A percentile compares a stretch with the other conserved stretches of the same genome.
These are phyloP conservation scores for Zaprionus bogoriensis DNA, from an alignment of 2,888 invertebrate species.

Conservation along the genomic window DNA sequence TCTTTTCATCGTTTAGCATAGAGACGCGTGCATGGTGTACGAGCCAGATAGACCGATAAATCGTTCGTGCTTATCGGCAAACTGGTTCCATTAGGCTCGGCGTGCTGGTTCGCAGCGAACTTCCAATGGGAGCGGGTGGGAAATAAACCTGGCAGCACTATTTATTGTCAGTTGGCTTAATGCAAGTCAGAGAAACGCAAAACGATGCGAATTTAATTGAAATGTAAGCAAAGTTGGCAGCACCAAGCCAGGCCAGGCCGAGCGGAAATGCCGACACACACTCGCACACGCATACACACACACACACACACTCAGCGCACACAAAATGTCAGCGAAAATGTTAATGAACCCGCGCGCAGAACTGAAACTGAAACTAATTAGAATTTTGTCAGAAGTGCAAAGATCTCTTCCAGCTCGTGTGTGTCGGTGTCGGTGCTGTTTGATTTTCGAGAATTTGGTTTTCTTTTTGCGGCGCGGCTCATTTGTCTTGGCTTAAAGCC, in stretches of 20 bases:
- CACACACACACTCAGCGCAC: background rate
- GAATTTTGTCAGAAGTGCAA: slow-evolving; percentile 58
- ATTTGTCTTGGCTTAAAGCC: slow-evolving; percentile 53
- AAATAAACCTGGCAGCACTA: slow-evolving; percentile 25
- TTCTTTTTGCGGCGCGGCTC: slow-evolving; percentile 32
- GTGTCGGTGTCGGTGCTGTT: slow-evolving; percentile 38
- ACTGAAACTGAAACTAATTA: too few relatives aligned
- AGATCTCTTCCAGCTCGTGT: slow-evolving; percentile 22
- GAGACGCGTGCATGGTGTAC: slow-evolving; percentile 1
- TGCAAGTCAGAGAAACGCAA: slow-evolving; percentile 32
- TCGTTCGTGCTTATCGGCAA: slow-evolving; percentile 66
- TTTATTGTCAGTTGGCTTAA: slow-evolving; percentile 65
- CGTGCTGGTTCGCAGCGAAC: slow-evolving; percentile 6
- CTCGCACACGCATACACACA: background rate
- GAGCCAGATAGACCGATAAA: slow-evolving; percentile 58
- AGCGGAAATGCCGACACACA: slow-evolving; percentile 22
- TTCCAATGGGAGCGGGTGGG: slow-evolving; percentile 15
- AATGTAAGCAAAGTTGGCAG: slow-evolving; percentile 45
- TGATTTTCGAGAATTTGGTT: slow-evolving; percentile 29
- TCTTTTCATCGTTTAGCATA: slow-evolving; percentile 1
- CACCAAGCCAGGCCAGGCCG: slow-evolving; percentile 3
- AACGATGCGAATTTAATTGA: slow-evolving; percentile 51
- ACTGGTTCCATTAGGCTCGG: slow-evolving; percentile 72
- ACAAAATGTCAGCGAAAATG: slow-evolving; percentile 20
- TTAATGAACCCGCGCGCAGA: slow-evolving; percentile 51